A percentile compares a stretch with the other conserved stretches of the same genome.
Evolutionary conservation across 2,797 vertebrate species (phyloP).

Genomic region (Salmo trutta): DNA sequence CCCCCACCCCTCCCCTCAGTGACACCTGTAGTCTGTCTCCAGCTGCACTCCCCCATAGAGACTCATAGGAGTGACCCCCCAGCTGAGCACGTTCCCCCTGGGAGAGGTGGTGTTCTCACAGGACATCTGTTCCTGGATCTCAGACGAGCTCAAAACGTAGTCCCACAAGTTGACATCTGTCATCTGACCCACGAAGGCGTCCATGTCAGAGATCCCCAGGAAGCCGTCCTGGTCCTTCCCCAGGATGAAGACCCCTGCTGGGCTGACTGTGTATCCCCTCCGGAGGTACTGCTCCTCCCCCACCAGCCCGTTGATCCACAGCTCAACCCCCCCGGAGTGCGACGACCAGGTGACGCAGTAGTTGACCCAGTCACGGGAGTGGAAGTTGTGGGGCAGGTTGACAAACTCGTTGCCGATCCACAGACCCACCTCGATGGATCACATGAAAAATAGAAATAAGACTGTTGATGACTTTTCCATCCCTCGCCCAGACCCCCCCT

Average conservation of each 20-base stretch:
- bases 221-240: conserved; percentile 79
- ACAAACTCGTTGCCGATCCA: conserved; percentile 79
- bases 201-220: conserved; percentile 75
- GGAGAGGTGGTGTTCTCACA: conserved; percentile 63
- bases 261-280: conserved; percentile 61
- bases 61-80: conserved; percentile 78
- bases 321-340: conserved; percentile 56
- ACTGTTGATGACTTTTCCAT: background rate
- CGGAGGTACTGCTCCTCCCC: conserved; percentile 67
- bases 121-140: conserved; percentile 71
- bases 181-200: conserved; percentile 77
- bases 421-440: conserved; percentile 50
- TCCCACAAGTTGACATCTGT: conserved; percentile 81
- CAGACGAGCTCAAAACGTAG: conserved; percentile 63
- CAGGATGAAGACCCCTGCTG: conserved; percentile 72
- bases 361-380: conserved; percentile 74
- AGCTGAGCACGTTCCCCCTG: conserved; percentile 79
- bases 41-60: conserved; percentile 80
- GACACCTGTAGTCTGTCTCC: conserved; percentile 61
- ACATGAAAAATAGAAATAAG: background rate
- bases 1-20: conserved; percentile 35
- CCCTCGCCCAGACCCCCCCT: background rate
- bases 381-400: conserved; percentile 72
- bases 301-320: conserved; percentile 81
- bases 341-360: conserved; percentile 82